Percentiles rank a stretch among this genome's conserved stretches.
Evolutionary conservation across 1,140 invertebrate species (phyloP).

Genomic region (Campoletis sonorensis): DNA sequence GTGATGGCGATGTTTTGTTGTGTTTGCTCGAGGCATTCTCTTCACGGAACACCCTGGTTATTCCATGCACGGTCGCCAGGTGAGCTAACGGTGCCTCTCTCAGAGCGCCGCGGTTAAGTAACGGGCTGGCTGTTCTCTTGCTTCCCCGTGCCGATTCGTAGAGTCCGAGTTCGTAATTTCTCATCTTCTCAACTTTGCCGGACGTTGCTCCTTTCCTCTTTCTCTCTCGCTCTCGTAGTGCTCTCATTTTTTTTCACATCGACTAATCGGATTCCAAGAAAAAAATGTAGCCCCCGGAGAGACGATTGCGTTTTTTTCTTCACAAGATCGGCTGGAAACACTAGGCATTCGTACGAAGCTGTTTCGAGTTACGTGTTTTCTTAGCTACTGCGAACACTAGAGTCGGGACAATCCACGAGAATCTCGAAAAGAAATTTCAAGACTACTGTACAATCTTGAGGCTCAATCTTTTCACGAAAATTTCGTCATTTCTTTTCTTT

Average conservation of each 20-base stretch:
- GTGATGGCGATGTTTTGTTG: conserved; percentile 9
- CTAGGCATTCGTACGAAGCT: not conserved
- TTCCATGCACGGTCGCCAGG: conserved; percentile 72
- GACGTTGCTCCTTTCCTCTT: conserved; percentile 11
- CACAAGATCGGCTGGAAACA: not conserved
- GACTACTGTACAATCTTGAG: too few relatives aligned
- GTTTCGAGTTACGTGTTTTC: too few relatives aligned
- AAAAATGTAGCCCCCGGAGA: not conserved
- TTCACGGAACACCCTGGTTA: conserved; percentile 61
- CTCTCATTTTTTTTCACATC: not conserved
- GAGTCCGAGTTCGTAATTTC: conserved; percentile 57
- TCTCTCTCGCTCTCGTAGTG: conserved; percentile 18
- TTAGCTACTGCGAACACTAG: too few relatives aligned
- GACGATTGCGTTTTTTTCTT: not conserved
- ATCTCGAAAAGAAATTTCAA: too few relatives aligned
- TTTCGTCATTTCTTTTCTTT: too few relatives aligned
- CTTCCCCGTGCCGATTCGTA: conserved; percentile 65
- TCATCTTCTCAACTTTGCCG: conserved; percentile 52
- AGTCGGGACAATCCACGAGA: too few relatives aligned
- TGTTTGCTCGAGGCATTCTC: conserved; percentile 31
- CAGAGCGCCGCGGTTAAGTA: conserved; percentile 72
- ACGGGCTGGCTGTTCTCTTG: conserved; percentile 65
- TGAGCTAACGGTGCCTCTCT: conserved; percentile 74
- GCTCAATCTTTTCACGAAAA: too few relatives aligned
- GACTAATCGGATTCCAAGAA: not conserved